Evolutionary conservation across 2,888 invertebrate genomes (phyloP).

Genomic region (Ochropleura leucogaster): DNA sequence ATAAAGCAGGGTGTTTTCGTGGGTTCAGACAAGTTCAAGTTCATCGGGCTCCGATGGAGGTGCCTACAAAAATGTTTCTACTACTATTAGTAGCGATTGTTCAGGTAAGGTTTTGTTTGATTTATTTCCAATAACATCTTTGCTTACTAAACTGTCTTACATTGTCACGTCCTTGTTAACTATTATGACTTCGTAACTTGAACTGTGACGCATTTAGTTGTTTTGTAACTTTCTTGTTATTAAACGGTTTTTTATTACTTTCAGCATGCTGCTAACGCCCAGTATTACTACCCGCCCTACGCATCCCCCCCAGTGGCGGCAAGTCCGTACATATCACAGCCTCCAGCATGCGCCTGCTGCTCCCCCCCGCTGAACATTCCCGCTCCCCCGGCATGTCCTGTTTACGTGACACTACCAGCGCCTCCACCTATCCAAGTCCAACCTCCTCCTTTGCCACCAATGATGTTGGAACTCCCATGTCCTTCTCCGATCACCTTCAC

Average conservation of each 20-base stretch:
- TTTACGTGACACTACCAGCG: conserved; percentile 80
- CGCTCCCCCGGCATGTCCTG: conserved; percentile 73
- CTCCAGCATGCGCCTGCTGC: conserved; percentile 65
- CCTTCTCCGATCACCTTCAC: conserved; percentile 79
- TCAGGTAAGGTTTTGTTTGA: conserved; percentile 75
- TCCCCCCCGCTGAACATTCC: conserved; percentile 70
- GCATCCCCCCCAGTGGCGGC: conserved; percentile 36
- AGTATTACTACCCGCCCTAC: conserved; percentile 77
- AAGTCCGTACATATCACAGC: conserved; percentile 60
- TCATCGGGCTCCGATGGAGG: conserved; percentile 74
- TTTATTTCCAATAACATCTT: conserved; percentile 17
- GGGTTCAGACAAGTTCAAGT: conserved; percentile 67
- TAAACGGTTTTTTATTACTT: conserved; percentile 57
- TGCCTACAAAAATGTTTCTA: conserved; percentile 72
- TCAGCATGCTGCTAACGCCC: conserved; percentile 76
- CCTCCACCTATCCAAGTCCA: conserved; percentile 77
- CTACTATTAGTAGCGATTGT: conserved; percentile 74
- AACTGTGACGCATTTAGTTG: not conserved
- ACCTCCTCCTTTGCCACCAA: conserved; percentile 76
- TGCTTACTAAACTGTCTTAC: conserved; percentile 9
- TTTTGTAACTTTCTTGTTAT: conserved; percentile 3
- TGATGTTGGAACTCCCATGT: conserved; percentile 76
- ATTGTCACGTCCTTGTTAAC: conserved; percentile 5
- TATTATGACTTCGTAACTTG: not conserved
- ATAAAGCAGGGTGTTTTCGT: conserved; percentile 74